phyloP scores from a whole-genome alignment of 2,888 invertebrate species.

The Limnephilus lunatus region DNA sequence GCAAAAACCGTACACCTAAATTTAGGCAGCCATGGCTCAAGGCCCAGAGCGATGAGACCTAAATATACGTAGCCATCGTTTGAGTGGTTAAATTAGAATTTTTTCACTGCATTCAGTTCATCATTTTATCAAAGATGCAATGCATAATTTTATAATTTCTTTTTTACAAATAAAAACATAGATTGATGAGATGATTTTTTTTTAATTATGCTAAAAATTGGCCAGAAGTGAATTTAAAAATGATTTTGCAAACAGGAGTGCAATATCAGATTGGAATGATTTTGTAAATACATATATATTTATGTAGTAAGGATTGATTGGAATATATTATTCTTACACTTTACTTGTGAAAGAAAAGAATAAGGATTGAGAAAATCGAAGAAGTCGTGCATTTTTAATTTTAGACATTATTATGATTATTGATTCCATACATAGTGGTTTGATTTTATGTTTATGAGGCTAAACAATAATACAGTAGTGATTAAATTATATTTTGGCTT shows the following conservation, averaged over 20 bases:
- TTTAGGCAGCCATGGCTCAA: too few relatives aligned
- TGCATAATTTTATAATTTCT: neutral
- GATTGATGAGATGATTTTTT: neutral
- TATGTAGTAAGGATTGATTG: neutral
- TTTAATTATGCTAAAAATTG: neutral
- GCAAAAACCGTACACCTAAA: too few relatives aligned
- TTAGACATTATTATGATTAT: neutral
- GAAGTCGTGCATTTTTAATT: neutral
- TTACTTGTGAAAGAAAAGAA: neutral
- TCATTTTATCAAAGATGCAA: neutral
- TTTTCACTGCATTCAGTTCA: neutral
- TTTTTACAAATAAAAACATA: neutral
- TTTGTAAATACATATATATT: neutral
- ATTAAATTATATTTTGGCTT: neutral
- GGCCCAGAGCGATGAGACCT: too few relatives aligned
- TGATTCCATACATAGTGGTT: neutral
- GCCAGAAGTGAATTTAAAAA: slow-evolving; percentile 29
- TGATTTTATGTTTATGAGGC: neutral
- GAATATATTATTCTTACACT: neutral
- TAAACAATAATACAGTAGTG: neutral
- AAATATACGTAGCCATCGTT: too few relatives aligned
- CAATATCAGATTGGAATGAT: neutral
- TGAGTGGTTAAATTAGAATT: neutral
- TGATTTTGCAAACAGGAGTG: neutral
- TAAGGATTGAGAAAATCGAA: neutral